Evolutionary conservation across 1,140 invertebrate species (phyloP), one percentile per base, ranked within the genome.

Genomic region (Semibalanus balanoides): DNA sequence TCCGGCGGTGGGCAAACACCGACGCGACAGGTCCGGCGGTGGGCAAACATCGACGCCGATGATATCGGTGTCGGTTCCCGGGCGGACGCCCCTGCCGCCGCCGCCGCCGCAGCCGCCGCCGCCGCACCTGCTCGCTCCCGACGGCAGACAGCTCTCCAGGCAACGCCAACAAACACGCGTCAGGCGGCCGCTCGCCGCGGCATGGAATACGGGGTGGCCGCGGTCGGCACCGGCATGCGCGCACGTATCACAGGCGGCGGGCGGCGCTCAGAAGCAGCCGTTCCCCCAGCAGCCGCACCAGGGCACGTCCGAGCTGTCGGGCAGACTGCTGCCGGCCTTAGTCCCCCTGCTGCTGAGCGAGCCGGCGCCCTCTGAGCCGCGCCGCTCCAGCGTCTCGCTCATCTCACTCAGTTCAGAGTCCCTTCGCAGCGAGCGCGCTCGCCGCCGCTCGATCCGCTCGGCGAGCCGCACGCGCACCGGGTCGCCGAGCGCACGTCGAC

Each of bases 261-360:
- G n/a, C 73, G 30, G 5, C 69, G 28, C 69, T 75, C 77, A 92
- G 75, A 92, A 84, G 83, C 92, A 94, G 5, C 92, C 91, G 78
- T 93, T 93, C 22, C 92, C 92, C 92, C 92, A 93, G 80, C 92
- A 93, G 0, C 90, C 92, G 80, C 92, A 93, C 92, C 92, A 94
- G 0, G 92, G 92, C 79, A 92, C 90, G 81, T 89, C 92, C 43
- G 79, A 78, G 25, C 73, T 78, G 43, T 80, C 79, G 30, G n/a
- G 70, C 70, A 30, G 29, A 19, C 29, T 28, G 51, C 70, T 31
- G 72, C 35, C 75, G 43, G 43, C 22, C 35, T 72, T 35, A 28
- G 40, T 76, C 30, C 22, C 72, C 30, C 40, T 3, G 72, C 35
- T 43, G 76, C 72, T 29, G 9, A 35, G 74, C n/a, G n/a, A 69